Evolutionary conservation across 2,888 invertebrate species (phyloP), one percentile per base, ranked within the genome.

Genomic region (Agrochola macilenta): DNA sequence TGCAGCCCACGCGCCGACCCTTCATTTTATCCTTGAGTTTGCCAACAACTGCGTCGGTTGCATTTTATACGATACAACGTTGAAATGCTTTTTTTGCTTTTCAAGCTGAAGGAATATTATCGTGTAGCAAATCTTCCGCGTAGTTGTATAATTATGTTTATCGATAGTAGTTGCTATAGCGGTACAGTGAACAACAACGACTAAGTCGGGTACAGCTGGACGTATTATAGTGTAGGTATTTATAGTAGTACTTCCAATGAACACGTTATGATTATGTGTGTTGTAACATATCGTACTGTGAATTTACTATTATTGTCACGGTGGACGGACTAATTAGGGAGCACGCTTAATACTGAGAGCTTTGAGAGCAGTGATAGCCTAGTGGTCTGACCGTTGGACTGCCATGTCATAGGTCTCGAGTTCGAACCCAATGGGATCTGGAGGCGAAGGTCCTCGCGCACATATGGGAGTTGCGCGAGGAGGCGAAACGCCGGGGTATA

Each of bases 1-100:
- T 95, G 92, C 96, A 90, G 90, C 85, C 84, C 94, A 92, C 95
- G 96, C 93, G 76, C 81, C 74, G 82, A 82, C 92, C 92, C 92
- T 91, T 88, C 91, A 87, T 87, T 92, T 86, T 90, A 92, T 93
- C 89, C 91, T 87, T 82, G 81, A 91, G 91, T 92, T 93, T 92
- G 89, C 89, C 86, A 89, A 92, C 92, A 91, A 91, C 90, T 92
- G 92, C 91, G 92, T 89, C 90, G 83, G 91, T 89, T 94, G 94
- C 95, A 94, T 95, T 94, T 94, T 94, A 91, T 93, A 90, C 86
- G 90, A 87, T 86, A 89, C 86, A 52, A 71, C 69, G 73, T 75
- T 57, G 74, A 77, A 77, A 78, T 83, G 82, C 77, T 79, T 76
- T 80, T 65, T 72, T 78, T 54, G 39, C 46, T 81, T 83, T 78